Percentiles rank a stretch among this genome's conserved stretches.
phyloP scores from a whole-genome alignment of 2,888 invertebrate genomes.

The Eudasyphora cyanicolor region DNA sequence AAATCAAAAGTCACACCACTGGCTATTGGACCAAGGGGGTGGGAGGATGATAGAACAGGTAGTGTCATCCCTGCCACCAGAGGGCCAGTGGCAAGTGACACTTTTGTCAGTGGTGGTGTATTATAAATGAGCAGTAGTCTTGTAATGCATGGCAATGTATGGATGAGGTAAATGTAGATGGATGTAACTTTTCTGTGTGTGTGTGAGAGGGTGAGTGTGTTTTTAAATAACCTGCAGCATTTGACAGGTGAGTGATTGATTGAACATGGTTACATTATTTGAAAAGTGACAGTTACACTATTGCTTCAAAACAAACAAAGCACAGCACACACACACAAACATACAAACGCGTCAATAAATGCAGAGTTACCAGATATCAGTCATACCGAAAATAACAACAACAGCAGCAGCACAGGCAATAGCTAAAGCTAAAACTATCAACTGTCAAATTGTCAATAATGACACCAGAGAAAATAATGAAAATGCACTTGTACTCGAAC shows the following conservation, averaged over 20 bases:
- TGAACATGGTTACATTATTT: constrained; percentile 63
- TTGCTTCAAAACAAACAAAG: constrained; percentile 55
- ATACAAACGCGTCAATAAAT: not conserved
- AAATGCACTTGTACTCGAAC: constrained; percentile 51
- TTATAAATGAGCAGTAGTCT: not conserved
- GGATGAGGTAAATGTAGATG: not conserved
- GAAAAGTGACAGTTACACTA: constrained; percentile 64
- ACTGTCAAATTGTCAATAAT: constrained; percentile 67
- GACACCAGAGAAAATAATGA: constrained; percentile 60
- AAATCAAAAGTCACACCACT: constrained; percentile 40
- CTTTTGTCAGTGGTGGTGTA: not conserved
- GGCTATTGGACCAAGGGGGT: not conserved
- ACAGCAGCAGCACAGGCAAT: constrained; percentile 36
- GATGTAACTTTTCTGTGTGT: not conserved
- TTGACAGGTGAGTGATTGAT: constrained; percentile 67
- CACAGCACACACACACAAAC: constrained; percentile 4
- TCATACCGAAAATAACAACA: constrained; percentile 41
- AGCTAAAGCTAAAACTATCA: constrained; percentile 56
- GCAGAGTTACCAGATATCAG: constrained; percentile 20
- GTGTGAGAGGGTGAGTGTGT: constrained; percentile 6
- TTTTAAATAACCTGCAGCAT: constrained; percentile 54
- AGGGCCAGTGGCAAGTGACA: not conserved
- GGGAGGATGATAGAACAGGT: not conserved
- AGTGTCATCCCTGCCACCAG: not conserved
- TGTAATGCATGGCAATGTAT: not conserved